Conservation (phyloP, 2,888 invertebrate species). For the Agrilus mali region DNA sequence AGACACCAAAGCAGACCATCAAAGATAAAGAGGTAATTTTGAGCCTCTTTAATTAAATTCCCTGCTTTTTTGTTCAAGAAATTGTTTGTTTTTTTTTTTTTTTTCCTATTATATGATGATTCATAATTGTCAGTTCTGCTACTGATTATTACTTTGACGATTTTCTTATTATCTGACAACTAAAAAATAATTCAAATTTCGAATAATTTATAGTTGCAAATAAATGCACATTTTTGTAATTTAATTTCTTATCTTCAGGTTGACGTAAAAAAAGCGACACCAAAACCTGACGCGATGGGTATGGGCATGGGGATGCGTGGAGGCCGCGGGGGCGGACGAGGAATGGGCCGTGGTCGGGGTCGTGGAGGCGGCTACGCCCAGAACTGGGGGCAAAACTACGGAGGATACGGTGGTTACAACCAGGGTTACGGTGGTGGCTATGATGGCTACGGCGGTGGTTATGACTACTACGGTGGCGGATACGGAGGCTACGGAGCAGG, state of each 20-base stretch:
- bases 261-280: constrained; percentile 91
- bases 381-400: constrained; percentile 51
- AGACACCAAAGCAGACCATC: constrained; percentile 86
- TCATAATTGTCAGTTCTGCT: constrained; percentile 18
- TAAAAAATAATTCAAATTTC: neutral
- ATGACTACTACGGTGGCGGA: constrained; percentile 61
- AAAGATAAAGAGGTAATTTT: constrained; percentile 74
- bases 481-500: constrained; percentile 62
- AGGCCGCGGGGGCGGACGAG: constrained; percentile 50
- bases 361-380: constrained; percentile 55
- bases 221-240: too few species aligned
- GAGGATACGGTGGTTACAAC: constrained; percentile 40
- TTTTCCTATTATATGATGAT: constrained; percentile 13
- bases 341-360: constrained; percentile 57
- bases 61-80: constrained; percentile 1
- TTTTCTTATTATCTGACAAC: neutral
- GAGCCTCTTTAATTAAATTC: neutral
- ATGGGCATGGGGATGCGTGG: constrained; percentile 44
- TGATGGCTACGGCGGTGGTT: constrained; percentile 61
- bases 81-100: too few species aligned
- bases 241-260: constrained; percentile 40
- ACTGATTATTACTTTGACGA: constrained; percentile 16
- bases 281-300: constrained; percentile 65
- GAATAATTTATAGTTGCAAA: too few species aligned
- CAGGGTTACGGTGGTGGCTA: constrained; percentile 52